Base-by-base conservation (phyloP, 2,113 vertebrate species). In the Columbina picui region DNA sequence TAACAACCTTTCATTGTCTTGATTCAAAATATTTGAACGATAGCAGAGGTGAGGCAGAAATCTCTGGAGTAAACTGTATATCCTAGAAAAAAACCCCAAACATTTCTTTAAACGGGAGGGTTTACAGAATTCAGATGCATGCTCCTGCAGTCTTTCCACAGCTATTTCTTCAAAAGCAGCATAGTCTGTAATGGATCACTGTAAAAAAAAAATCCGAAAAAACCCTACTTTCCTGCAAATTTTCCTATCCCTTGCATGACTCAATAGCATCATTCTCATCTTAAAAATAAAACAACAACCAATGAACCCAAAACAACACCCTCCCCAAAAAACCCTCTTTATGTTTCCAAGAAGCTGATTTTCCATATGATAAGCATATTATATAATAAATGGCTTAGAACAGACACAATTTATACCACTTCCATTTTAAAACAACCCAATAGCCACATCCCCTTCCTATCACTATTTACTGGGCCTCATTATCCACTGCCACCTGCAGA, bases 191-290 rank as follows among this genome's bases (percentile, higher is more conserved):
- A 88, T 21, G 84, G 14, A 95, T 85, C 94, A 76, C 39, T 3
- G 10, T 43, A 90, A 90, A 95, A 52, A 96, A 87, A 69, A 45
- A 91, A 89, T 88, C 63, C 87, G 79, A 95, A 90, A 84, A 60
- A 91, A 80, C 68, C 27, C 7, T 61, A 50, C 25, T 70, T 84
- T 75, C 19, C 39, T 74, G 19, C 36, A 71, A 91, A 52, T 79
- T 74, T 67, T 78, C 47, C 36, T 81, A n/a, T 45, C 57, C 7
- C 29, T 78, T 88, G 30, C 27, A 64, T 71, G 89, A 82, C n/a
- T 82, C 39, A n/a, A 36, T 41, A 30, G 5, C 18, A 61, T 68
- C 36, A 73, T 7, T 47, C 27, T 49, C 60, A 45, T 12, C 17
- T 27, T n/a, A 16, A 68, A 81, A 79, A 50, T 29, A 36, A 47